phyloP scores from a whole-genome alignment of 2,888 invertebrate genomes.

The Biston betularia region DNA sequence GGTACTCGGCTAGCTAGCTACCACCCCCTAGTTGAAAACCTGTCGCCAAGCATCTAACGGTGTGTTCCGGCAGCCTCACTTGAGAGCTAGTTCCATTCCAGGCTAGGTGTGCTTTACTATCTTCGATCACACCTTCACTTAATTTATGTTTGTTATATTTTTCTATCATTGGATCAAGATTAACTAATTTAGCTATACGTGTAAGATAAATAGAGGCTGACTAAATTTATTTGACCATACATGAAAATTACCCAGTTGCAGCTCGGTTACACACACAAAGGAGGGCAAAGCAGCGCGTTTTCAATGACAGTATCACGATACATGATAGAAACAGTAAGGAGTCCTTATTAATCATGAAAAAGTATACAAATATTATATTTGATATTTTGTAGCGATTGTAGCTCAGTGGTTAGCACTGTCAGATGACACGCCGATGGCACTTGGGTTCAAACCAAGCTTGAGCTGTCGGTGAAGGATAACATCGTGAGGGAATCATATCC shows the following conservation, averaged over 20 bases:
- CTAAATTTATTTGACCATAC: constrained; percentile 73
- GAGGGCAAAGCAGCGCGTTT: constrained; percentile 73
- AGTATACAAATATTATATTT: not conserved
- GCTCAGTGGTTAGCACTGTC: no score
- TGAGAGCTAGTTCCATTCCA: no score
- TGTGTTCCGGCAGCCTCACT: no score
- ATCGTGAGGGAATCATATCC: no score
- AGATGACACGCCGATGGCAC: no score
- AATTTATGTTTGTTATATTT: not conserved
- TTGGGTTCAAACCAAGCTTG: no score
- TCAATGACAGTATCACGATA: constrained; percentile 70
- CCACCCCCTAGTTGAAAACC: no score
- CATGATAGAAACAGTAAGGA: constrained; percentile 13
- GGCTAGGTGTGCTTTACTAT: no score
- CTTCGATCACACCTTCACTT: not conserved
- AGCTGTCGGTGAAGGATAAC: no score
- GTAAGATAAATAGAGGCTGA: constrained; percentile 52
- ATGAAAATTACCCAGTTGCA: constrained; percentile 67
- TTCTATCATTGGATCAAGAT: constrained; percentile 21
- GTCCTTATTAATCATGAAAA: not conserved
- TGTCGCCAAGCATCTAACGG: no score
- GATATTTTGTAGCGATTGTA: not conserved
- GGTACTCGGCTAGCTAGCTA: no score
- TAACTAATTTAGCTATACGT: not conserved
- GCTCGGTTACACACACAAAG: constrained; percentile 55